phyloP scores from a whole-genome alignment of 2,888 invertebrate species.

The Acrobasis consociella region DNA sequence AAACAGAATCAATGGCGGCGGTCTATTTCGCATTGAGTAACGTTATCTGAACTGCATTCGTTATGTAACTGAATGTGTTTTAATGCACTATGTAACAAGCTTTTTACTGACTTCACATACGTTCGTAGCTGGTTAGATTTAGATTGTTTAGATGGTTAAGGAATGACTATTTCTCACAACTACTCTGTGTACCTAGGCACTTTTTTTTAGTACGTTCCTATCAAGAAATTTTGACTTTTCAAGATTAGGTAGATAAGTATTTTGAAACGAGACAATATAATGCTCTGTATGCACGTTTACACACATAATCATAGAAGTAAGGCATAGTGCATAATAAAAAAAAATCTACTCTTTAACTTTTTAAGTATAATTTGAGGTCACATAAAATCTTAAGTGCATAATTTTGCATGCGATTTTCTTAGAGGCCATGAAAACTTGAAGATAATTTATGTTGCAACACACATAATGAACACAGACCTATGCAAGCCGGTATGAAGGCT shows the following conservation, averaged over 20 bases:
- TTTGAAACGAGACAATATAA: too few species aligned
- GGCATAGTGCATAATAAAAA: too few species aligned
- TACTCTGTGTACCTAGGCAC: too few species aligned
- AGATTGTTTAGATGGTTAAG: too few species aligned
- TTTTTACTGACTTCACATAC: not conserved
- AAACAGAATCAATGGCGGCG: slow-evolving; percentile 10
- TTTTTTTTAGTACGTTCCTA: too few species aligned
- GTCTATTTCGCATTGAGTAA: slow-evolving; percentile 21
- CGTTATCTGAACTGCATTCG: slow-evolving; percentile 19
- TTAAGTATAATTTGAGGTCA: slow-evolving; percentile 3
- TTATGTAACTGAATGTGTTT: slow-evolving; percentile 3
- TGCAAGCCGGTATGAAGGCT: slow-evolving; percentile 5
- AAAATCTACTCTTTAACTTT: not conserved
- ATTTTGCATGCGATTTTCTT: slow-evolving; percentile 6
- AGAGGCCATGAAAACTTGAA: not conserved
- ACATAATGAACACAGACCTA: slow-evolving; percentile 4
- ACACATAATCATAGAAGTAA: too few species aligned
- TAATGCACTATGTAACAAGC: not conserved
- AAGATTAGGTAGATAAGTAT: too few species aligned
- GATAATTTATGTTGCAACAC: slow-evolving; percentile 9
- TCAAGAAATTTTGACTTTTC: too few species aligned
- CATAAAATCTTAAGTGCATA: not conserved
- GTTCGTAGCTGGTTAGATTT: too few species aligned
- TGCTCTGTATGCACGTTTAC: too few species aligned
- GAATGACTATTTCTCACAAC: too few species aligned